Evolutionary conservation across 2,113 vertebrate genomes (phyloP).

Genomic region (Chunga burmeisteri): DNA sequence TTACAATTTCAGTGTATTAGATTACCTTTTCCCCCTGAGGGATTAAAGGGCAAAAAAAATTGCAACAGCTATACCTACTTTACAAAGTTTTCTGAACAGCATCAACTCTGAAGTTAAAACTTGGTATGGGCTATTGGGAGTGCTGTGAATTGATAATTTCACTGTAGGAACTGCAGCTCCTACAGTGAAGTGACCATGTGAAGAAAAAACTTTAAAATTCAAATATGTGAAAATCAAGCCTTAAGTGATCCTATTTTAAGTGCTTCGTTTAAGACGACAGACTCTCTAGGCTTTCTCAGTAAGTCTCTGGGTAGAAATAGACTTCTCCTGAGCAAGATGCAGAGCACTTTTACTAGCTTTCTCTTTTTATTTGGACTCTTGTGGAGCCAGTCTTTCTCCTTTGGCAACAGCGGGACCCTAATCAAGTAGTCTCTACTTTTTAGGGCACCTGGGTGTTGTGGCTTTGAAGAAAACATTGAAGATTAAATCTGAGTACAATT

Average conservation of each 20-base stretch:
- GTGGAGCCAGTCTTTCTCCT: not conserved
- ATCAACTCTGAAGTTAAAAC: not conserved
- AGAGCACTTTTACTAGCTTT: not conserved
- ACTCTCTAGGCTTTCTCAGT: not conserved
- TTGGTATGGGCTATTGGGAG: not conserved
- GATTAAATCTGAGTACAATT: not conserved
- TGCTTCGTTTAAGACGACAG: not conserved
- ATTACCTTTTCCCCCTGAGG: not conserved
- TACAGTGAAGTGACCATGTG: not conserved
- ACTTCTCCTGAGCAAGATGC: not conserved
- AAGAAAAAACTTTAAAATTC: not conserved
- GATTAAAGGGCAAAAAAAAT: not conserved
- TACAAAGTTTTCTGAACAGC: not conserved
- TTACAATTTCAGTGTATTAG: slow-evolving; percentile 28
- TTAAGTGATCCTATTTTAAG: not conserved
- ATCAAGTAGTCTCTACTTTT: not conserved
- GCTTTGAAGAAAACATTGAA: not conserved
- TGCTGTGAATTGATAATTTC: not conserved
- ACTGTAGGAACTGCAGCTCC: not conserved
- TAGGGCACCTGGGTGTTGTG: not conserved
- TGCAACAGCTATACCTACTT: not conserved
- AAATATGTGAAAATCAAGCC: not conserved
- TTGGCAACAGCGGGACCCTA: not conserved
- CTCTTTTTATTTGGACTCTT: not conserved
- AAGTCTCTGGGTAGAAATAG: not conserved